Evolutionary conservation across 2,888 invertebrate genomes (phyloP).

Genomic region (Uropetala carovei): DNA sequence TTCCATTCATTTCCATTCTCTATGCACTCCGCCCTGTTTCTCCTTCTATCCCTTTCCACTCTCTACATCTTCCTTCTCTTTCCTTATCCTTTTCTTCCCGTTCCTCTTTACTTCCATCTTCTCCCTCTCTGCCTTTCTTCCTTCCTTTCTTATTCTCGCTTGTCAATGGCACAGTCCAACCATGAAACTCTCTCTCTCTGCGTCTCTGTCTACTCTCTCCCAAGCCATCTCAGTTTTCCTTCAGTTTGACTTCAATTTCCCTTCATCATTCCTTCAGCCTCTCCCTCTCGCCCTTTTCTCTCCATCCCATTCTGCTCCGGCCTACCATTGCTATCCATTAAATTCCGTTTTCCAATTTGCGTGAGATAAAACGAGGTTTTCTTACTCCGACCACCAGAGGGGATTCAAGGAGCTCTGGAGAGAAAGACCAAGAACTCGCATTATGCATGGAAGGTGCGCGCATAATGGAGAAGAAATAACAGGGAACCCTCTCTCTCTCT

Average conservation of each 20-base stretch:
- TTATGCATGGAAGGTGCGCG: not conserved
- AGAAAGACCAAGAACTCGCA: not conserved
- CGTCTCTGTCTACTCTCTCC: too few species aligned
- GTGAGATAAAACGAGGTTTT: not conserved
- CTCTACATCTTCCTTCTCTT: not conserved
- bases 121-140: too few species aligned
- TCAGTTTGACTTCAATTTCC: too few species aligned
- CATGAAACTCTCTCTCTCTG: too few species aligned
- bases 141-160: too few species aligned
- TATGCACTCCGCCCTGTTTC: not conserved
- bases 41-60: not conserved
- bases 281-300: not conserved
- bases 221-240: too few species aligned
- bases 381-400: not conserved
- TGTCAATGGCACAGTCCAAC: too few species aligned
- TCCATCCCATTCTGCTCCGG: not conserved
- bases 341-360: conserved; percentile 32
- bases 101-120: too few species aligned
- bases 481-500: not conserved
- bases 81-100: too few species aligned
- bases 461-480: not conserved
- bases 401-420: not conserved
- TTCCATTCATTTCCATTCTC: not conserved
- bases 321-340: conserved; percentile 4
- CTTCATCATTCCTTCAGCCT: too few species aligned